Base-by-base conservation (phyloP, 2,888 invertebrate species). In the Podabrus alpinus region DNA sequence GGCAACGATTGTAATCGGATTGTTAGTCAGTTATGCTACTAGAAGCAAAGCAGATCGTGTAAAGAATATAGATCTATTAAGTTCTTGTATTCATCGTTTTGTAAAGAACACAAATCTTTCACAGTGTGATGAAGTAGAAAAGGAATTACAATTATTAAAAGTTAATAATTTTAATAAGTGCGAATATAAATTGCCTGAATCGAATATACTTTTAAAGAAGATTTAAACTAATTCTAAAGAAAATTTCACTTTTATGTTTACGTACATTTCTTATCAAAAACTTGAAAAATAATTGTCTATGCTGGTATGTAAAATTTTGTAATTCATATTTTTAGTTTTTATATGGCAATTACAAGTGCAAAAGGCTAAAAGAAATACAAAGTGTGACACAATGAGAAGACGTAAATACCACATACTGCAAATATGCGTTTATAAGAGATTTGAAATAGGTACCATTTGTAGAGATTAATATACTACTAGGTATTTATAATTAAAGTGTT, bases 11-110 rank as follows among this genome's bases (percentile, higher is more conserved):
- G 2, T 76, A 10, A 68, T 79, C 10, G 79, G 79, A 9, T 16
- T 71, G 15, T 25, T 73, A 1, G 66, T 77, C 1, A 77, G 77
- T 72, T 71, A 66, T 17, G 45, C 75, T 13, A 79, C 76, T 13
- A 74, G 66, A 45, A 70, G 29, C 19, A 70, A 73, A n/a, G 88
- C 90, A 79, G 87, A 90, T 0, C 87, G 88, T n/a, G 89, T 90
- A 13, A 87, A 92, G 79, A 89, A 92, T 82, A 90, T 90, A 9
- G 89, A 91, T 72, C 89, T 91, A 59, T 89, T 92, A 80, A 89
- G 91, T 66, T 92, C 92, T 3, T 61, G 24, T 17, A 15, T 74
- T 29, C 60, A 60, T 29, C 24, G 66, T 15, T 71, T 66, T 59
- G 16, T 71, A 16, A 11, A 10, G 5, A 15, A 59, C 5, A 25